Evolutionary conservation across 2,797 vertebrate species (phyloP).

Genomic region (Pteronotus mesoamericanus): DNA sequence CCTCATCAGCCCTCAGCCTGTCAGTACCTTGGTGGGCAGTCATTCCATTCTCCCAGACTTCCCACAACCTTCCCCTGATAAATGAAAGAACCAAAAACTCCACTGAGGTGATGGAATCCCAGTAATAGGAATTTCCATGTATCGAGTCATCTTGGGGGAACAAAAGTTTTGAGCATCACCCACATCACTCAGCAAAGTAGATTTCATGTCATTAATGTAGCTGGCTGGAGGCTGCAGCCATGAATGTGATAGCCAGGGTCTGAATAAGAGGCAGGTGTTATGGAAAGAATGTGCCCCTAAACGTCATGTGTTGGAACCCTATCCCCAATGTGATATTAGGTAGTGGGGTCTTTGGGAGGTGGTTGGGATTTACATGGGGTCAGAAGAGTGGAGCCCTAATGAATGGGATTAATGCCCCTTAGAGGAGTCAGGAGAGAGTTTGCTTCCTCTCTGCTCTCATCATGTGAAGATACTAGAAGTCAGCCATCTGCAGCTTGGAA

Average conservation of each 20-base stretch:
- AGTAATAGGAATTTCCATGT: not conserved
- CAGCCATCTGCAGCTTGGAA: not conserved
- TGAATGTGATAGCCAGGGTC: not conserved
- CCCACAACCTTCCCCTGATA: not conserved
- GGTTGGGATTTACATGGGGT: too few species aligned
- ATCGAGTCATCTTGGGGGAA: not conserved
- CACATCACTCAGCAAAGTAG: not conserved
- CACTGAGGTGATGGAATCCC: not conserved
- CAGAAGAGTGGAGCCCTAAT: too few species aligned
- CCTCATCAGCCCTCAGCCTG: not conserved
- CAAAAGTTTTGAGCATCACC: not conserved
- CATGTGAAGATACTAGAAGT: not conserved
- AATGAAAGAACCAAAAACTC: not conserved
- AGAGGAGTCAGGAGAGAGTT: not conserved
- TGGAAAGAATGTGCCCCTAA: not conserved
- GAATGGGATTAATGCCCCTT: not conserved
- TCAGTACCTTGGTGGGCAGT: fast-evolving
- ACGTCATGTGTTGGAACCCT: too few species aligned
- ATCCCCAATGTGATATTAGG: not conserved
- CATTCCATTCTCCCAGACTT: not conserved
- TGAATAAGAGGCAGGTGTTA: not conserved
- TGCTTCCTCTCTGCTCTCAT: not conserved
- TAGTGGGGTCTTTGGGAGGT: not conserved
- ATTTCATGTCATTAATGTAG: not conserved
- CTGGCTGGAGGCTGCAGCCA: not conserved